A percentile compares a stretch with the other conserved stretches of the same genome.
Evolutionary conservation across 2,113 vertebrate species (phyloP).

Genomic region (Circaetus gallicus): DNA sequence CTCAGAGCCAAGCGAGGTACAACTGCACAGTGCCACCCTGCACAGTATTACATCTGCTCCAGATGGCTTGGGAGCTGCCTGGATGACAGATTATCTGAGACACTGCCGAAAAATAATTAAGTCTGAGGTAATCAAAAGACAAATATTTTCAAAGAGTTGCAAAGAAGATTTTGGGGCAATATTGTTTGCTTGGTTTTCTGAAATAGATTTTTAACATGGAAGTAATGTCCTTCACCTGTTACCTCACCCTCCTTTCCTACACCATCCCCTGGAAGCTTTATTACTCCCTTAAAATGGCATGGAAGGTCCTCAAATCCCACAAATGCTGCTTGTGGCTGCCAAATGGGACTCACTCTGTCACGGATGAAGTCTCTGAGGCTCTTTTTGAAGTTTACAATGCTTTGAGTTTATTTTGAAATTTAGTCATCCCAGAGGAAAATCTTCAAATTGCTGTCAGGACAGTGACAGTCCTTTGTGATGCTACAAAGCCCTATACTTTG

Average conservation of each 20-base stretch:
- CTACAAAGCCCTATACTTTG: background rate
- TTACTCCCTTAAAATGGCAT: background rate
- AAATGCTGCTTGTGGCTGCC: background rate
- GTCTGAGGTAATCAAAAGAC: background rate
- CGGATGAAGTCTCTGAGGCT: background rate
- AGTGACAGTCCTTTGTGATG: background rate
- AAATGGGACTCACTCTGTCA: background rate
- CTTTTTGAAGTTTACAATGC: background rate
- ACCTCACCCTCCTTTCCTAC: background rate
- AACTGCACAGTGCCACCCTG: background rate
- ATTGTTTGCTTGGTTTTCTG: background rate
- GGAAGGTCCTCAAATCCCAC: background rate
- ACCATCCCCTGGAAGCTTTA: background rate
- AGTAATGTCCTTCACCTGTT: background rate
- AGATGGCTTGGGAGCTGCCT: background rate
- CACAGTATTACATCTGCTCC: accelerated
- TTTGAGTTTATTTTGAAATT: constrained; percentile 11
- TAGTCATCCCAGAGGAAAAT: constrained; percentile 2
- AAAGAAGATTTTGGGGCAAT: background rate
- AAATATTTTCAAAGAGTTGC: background rate
- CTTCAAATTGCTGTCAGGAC: constrained; percentile 21
- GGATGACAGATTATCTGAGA: background rate
- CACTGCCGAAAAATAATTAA: background rate
- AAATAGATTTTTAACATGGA: background rate
- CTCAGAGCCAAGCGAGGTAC: background rate